phyloP scores from a whole-genome alignment of 2,888 invertebrate species.

The Perizoma affinitatum region DNA sequence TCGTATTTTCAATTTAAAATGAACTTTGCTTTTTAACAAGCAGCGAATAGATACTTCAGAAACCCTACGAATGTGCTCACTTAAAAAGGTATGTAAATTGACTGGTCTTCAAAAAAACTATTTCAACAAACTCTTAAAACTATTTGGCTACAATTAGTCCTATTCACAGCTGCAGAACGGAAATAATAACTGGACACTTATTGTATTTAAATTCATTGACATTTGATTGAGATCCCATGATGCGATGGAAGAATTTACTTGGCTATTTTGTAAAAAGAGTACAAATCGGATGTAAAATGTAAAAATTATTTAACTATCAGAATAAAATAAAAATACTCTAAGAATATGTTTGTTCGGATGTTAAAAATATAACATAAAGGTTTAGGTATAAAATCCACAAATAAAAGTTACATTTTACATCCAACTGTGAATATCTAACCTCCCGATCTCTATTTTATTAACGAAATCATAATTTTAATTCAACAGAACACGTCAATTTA shows the following conservation, averaged over 20 bases:
- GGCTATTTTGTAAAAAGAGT: constrained; percentile 42
- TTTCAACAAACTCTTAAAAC: constrained; percentile 45
- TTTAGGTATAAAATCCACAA: constrained; percentile 1
- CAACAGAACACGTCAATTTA: constrained; percentile 66
- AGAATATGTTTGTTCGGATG: neutral
- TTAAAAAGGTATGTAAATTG: constrained; percentile 13
- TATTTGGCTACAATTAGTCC: constrained; percentile 63
- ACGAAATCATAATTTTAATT: constrained; percentile 56
- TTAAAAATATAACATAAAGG: neutral
- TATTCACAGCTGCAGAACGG: constrained; percentile 80
- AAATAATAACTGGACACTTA: constrained; percentile 67
- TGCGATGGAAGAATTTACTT: constrained; percentile 48
- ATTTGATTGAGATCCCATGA: constrained; percentile 71
- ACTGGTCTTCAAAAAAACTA: constrained; percentile 17
- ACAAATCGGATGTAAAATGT: constrained; percentile 49
- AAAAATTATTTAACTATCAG: constrained; percentile 36
- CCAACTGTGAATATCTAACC: constrained; percentile 20
- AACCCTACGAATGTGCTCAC: constrained; percentile 13
- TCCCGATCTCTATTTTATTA: constrained; percentile 32
- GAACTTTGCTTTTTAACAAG: too few relatives aligned
- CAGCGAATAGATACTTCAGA: neutral
- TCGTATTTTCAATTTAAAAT: too few relatives aligned
- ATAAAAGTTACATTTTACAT: constrained; percentile 29
- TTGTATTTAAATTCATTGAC: constrained; percentile 52
- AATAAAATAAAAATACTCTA: neutral